Evolutionary conservation across 1,140 invertebrate species (phyloP).

Genomic region (Triops longicaudatus): DNA sequence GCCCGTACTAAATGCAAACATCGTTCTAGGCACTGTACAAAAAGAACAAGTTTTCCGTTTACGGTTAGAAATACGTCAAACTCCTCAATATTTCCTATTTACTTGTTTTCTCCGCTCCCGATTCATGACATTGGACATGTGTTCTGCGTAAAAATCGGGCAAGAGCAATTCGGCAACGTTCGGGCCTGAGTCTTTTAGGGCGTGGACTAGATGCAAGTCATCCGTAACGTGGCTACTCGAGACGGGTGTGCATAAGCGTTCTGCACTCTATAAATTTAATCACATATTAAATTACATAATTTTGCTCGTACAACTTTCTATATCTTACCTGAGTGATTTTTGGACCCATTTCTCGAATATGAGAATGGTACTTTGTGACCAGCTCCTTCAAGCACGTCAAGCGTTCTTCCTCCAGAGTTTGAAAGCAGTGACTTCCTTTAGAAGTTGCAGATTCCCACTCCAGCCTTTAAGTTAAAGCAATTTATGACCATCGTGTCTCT

Average conservation of each 20-base stretch:
- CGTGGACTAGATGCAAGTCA: conserved; percentile 59
- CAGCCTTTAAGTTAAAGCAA: conserved; percentile 45
- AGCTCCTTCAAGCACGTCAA: conserved; percentile 69
- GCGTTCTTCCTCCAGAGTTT: conserved; percentile 81
- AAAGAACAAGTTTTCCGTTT: conserved; percentile 32
- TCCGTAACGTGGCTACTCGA: conserved; percentile 58
- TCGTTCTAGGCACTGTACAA: conserved; percentile 59
- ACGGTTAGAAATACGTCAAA: not conserved
- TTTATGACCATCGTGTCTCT: not conserved
- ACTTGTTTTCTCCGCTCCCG: conserved; percentile 73
- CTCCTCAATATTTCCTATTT: conserved; percentile 23
- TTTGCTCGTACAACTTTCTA: not conserved
- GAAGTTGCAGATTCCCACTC: conserved; percentile 85
- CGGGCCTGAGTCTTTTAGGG: conserved; percentile 49
- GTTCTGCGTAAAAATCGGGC: conserved; percentile 90
- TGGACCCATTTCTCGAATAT: conserved; percentile 65
- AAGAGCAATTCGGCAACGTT: conserved; percentile 68
- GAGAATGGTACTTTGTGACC: conserved; percentile 65
- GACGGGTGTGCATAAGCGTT: conserved; percentile 58
- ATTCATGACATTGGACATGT: conserved; percentile 87
- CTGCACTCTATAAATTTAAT: conserved; percentile 50
- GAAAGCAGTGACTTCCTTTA: conserved; percentile 58
- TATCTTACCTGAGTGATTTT: conserved; percentile 37
- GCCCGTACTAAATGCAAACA: conserved; percentile 70
- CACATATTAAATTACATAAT: not conserved